These are phyloP conservation scores for Temnopleurus reevesii DNA, from an alignment of 53 echinoderm and acorn worm genomes.

Conservation along the genomic window DNA sequence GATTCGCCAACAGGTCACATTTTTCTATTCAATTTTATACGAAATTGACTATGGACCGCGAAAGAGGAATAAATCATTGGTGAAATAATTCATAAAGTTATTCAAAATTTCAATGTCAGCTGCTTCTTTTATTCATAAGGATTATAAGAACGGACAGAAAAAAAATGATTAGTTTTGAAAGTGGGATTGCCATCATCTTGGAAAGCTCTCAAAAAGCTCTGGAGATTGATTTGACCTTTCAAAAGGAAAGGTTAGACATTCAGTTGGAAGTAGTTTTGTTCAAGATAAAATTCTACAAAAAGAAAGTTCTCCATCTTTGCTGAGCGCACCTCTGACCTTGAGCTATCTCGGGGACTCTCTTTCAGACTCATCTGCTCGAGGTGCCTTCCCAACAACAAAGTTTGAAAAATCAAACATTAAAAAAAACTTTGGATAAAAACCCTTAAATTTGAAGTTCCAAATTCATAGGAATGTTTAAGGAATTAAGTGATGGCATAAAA, in stretches of 20 bases:
- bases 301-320: background rate
- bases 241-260: background rate
- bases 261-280: background rate
- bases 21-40: background rate
- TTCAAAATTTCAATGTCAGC: background rate
- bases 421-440: no score
- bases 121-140: background rate
- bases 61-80: background rate
- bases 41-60: background rate
- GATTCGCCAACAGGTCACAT: background rate
- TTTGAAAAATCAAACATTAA: no score
- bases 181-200: conserved; percentile 27
- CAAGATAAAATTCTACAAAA: background rate
- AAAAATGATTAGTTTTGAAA: conserved; percentile 1
- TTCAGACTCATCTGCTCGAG: no score
- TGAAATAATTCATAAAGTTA: background rate
- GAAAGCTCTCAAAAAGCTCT: no score
- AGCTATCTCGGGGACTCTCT: background rate
- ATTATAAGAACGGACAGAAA: background rate
- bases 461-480: no score
- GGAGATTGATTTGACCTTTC: conserved; percentile 13
- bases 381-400: no score
- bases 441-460: no score
- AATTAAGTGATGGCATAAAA: no score
- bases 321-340: background rate